Percentiles rank a stretch among this genome's conserved stretches.
Evolutionary conservation across 2,888 invertebrate genomes (phyloP).

Genomic region (Diarsia dahlii): DNA sequence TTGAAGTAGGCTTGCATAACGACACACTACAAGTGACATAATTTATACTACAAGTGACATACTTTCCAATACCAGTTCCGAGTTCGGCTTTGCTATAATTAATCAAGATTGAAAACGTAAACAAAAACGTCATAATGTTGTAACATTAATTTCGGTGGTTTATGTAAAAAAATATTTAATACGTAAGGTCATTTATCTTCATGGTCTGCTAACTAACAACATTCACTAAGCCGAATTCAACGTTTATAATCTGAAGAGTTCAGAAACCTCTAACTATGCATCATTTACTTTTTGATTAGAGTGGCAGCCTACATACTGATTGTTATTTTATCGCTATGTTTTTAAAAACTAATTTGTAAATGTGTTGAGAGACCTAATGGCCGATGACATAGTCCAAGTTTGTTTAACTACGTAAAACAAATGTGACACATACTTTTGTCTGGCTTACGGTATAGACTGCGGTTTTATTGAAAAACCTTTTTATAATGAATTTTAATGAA

Average conservation of each 20-base stretch:
- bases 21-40: slow-evolving; percentile 73
- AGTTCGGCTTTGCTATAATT: slow-evolving; percentile 43
- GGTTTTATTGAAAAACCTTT: slow-evolving; percentile 14
- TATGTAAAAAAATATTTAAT: slow-evolving; percentile 46
- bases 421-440: slow-evolving; percentile 20
- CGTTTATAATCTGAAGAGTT: slow-evolving; percentile 46
- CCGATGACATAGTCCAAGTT: slow-evolving; percentile 48
- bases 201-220: slow-evolving; percentile 51
- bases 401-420: slow-evolving; percentile 28
- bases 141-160: slow-evolving; percentile 39
- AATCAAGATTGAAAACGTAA: slow-evolving; percentile 46
- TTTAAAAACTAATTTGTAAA: slow-evolving; percentile 61
- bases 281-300: slow-evolving; percentile 46
- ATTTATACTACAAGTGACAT: slow-evolving; percentile 76
- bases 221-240: slow-evolving; percentile 52
- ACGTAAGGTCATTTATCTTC: slow-evolving; percentile 58
- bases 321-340: slow-evolving; percentile 58
- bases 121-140: slow-evolving; percentile 44
- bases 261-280: slow-evolving; percentile 56
- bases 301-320: slow-evolving; percentile 48
- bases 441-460: slow-evolving; percentile 6
- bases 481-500: slow-evolving; percentile 7
- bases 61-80: slow-evolving; percentile 66
- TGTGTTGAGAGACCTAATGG: slow-evolving; percentile 45
- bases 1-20: slow-evolving; percentile 72